Conservation (phyloP, 2,888 invertebrate genomes). For the Lithosia quadra region DNA sequence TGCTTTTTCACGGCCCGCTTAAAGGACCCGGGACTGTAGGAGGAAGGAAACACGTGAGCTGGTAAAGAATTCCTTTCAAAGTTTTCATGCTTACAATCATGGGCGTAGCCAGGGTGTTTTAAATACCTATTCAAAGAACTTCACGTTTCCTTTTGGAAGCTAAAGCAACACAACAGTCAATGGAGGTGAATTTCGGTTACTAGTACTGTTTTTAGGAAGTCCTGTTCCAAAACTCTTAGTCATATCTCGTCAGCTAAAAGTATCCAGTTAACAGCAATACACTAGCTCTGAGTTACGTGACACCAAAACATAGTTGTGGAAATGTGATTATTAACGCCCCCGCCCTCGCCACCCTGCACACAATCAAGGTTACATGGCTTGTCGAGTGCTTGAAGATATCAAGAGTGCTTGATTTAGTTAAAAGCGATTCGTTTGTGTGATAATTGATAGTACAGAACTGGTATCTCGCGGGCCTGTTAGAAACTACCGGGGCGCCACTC, state of each 20-base stretch:
- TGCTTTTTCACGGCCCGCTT: no score
- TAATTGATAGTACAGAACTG: constrained; percentile 16
- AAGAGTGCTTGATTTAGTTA: neutral
- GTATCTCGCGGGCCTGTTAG: neutral
- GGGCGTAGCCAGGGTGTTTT: neutral
- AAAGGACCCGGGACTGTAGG: no score
- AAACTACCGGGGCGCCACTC: neutral
- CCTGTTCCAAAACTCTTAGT: no score
- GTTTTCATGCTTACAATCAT: neutral
- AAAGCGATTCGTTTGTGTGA: constrained; percentile 10
- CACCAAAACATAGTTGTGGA: neutral
- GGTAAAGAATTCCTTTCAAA: no score
- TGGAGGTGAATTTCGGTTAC: no score
- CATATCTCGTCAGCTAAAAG: no score
- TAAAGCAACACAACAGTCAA: no score
- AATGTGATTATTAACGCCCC: neutral
- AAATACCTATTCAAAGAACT: no score
- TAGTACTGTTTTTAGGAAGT: no score
- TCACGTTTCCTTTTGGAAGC: no score
- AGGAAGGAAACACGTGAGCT: no score
- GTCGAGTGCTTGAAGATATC: neutral
- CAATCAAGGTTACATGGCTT: neutral
- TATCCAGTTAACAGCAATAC: no score
- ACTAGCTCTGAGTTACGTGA: neutral
- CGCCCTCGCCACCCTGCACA: neutral